Base-by-base conservation (phyloP, 2,797 vertebrate genomes). In the Thunnus albacares region DNA sequence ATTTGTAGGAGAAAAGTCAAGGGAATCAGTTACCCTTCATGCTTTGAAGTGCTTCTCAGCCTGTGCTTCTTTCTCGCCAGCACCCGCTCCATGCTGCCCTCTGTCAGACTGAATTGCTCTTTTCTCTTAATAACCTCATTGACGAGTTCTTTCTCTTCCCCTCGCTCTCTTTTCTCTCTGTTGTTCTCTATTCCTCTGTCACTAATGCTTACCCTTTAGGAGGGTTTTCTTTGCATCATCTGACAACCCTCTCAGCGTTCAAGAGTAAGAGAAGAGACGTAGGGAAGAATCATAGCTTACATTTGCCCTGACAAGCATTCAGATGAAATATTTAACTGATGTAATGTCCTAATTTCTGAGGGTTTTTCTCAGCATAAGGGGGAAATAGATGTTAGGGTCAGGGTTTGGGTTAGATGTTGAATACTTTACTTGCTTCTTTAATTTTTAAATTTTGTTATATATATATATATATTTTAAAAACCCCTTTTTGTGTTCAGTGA, bases 111-210 rank as follows among this genome's bases (percentile, higher is more conserved):
- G 74, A 91, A 92, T 92, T 84, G 77, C 85, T 90, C 77, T 88
- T 89, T 90, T 86, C 78, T 90, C 81, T 83, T 91, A 90, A 93
- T 90, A 93, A 93, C 83, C 74, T 85, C 78, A 84, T 64, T 72
- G 72, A 88, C 69, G 24, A 82, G 73, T 75, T 80, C 75, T 69
- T 71, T 89, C 71, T 76, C 74, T 84, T 73, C 68, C 59, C 45
- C 65, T 74, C 20, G 2, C 84, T 73, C 70, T 63, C 53, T 71
- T 52, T 77, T 57, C 49, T 30, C 58, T 76, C 26, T 66, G 43
- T 28, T 71, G 33, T 77, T 79, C 80, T 81, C 72, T 68, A 60
- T 77, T 79, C 51, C 71, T 81, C 77, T 84, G 88, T 90, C 89
- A 83, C 81, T 88, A 84, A 84, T 77, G 64, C 69, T 82, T 87